phyloP scores from a whole-genome alignment of 30 jellyfish, hydroid and myxozoan genomes.

The Mastigias papua region DNA sequence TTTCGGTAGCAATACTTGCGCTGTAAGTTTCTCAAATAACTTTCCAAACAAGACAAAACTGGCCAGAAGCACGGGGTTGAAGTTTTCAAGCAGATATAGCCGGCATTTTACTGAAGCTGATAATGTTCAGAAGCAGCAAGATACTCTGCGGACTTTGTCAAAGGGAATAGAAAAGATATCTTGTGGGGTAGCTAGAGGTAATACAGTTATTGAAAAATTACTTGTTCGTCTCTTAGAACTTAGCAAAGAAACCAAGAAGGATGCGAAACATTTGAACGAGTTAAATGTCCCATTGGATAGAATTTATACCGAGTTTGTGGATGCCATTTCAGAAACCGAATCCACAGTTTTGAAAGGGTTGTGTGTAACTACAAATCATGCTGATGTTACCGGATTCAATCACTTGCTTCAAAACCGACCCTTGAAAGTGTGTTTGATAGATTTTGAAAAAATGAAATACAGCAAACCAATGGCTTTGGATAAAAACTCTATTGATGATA shows the following conservation, averaged over 20 bases:
- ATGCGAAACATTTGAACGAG: not conserved
- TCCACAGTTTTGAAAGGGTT: conserved; percentile 50
- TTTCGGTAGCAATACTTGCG: not conserved
- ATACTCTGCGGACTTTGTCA: not conserved
- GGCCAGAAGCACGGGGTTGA: not conserved
- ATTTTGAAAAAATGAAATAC: conserved; percentile 34
- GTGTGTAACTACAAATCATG: not conserved
- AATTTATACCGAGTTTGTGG: conserved; percentile 16
- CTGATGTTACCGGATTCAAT: not conserved
- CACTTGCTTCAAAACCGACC: conserved; percentile 1
- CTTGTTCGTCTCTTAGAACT: not conserved
- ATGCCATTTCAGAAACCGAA: conserved; percentile 18
- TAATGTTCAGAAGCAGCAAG: not conserved
- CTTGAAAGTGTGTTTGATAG: conserved; percentile 46
- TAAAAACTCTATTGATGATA: not conserved
- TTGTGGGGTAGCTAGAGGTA: conserved; percentile 51
- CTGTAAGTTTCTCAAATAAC: not conserved
- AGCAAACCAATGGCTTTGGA: not conserved
- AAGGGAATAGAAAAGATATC: not conserved
- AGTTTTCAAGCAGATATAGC: conserved; percentile 25
- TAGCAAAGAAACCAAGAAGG: not conserved
- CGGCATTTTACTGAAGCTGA: conserved; percentile 51
- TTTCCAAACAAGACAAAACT: not conserved
- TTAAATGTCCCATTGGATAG: not conserved
- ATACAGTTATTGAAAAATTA: conserved; percentile 1